phyloP scores from a whole-genome alignment of 1,140 invertebrate genomes.

The Ceratina japonica region DNA sequence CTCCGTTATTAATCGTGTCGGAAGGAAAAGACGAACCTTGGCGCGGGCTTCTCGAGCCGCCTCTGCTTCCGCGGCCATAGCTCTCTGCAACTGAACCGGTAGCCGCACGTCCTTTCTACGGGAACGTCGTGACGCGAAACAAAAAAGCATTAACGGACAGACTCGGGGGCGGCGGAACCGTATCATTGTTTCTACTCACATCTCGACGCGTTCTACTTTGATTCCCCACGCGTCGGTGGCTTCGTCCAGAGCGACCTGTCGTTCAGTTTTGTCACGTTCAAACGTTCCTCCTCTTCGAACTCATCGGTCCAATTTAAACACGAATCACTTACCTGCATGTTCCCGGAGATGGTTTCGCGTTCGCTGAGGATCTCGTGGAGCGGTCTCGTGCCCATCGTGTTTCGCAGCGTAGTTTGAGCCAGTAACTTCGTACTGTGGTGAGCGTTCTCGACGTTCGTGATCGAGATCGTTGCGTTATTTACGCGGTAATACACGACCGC shows the following conservation, averaged over 20 bases:
- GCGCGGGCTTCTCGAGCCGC: constrained; percentile 91
- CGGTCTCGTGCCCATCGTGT: constrained; percentile 96
- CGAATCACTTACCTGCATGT: constrained; percentile 84
- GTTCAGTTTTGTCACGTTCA: background rate
- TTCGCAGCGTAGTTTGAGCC: constrained; percentile 94
- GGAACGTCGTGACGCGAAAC: background rate
- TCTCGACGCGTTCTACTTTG: constrained; percentile 97
- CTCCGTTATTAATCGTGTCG: constrained; percentile 52
- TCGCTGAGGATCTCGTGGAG: constrained; percentile 97
- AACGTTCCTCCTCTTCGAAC: no score
- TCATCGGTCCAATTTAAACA: background rate
- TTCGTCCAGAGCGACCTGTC: constrained; percentile 88
- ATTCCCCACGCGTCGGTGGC: constrained; percentile 98
- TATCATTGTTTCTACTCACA: constrained; percentile 83
- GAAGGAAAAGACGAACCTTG: constrained; percentile 76
- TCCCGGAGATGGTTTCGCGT: constrained; percentile 93
- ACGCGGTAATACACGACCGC: constrained; percentile 97
- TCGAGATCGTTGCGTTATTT: constrained; percentile 96
- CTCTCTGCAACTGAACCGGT: constrained; percentile 92
- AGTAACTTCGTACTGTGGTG: constrained; percentile 94
- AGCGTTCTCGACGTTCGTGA: constrained; percentile 98
- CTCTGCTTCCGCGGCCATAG: constrained; percentile 95
- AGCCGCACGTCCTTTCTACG: constrained; percentile 94
- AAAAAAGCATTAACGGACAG: background rate
- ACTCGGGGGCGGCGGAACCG: background rate